phyloP scores from a whole-genome alignment of 2,797 vertebrate genomes.

The Dallia pectoralis region DNA sequence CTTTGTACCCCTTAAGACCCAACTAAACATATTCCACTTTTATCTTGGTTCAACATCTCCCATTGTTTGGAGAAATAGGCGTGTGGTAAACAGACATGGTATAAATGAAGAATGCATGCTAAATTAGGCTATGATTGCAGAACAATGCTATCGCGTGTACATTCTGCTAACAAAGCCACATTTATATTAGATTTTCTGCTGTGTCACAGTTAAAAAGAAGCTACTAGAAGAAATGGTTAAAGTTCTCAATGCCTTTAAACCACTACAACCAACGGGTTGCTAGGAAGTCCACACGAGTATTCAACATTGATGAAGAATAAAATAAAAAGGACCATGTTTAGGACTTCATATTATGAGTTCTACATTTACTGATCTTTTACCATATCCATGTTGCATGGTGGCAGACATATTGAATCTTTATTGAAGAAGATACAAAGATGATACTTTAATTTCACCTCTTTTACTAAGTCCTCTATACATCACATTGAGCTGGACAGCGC shows the following conservation, averaged over 20 bases:
- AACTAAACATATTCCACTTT: slow-evolving; percentile 1
- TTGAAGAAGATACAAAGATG: neutral
- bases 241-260: too few relatives aligned
- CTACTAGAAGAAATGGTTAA: too few relatives aligned
- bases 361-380: neutral
- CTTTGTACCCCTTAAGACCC: neutral
- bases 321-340: too few relatives aligned
- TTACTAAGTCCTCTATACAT: neutral
- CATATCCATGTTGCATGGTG: neutral
- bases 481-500: neutral
- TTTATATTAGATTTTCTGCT: too few relatives aligned
- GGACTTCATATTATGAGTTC: too few relatives aligned
- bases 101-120: neutral
- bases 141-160: too few relatives aligned
- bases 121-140: neutral
- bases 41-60: neutral
- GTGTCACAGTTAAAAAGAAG: too few relatives aligned
- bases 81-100: neutral
- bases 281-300: too few relatives aligned
- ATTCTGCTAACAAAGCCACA: too few relatives aligned
- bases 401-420: neutral
- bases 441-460: slow-evolving; percentile 6
- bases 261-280: too few relatives aligned
- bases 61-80: neutral
- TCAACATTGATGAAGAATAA: neutral